Percentiles rank a stretch among this genome's conserved stretches.
These are phyloP conservation scores for Heterotis niloticus DNA, from an alignment of 2,113 vertebrate genomes.

Conservation along the genomic window DNA sequence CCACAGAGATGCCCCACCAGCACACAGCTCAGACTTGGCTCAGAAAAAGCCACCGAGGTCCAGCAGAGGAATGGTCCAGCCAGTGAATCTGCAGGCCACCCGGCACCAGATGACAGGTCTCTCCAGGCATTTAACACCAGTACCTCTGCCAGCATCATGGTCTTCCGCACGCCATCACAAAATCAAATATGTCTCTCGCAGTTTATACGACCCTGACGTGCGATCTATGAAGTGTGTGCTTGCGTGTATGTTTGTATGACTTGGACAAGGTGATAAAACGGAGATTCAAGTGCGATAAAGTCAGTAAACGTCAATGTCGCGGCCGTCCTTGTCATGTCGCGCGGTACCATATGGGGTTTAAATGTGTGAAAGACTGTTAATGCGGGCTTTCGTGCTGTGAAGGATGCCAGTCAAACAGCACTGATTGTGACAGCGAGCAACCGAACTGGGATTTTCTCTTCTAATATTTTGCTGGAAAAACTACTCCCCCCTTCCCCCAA, in stretches of 20 bases:
- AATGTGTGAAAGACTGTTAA: slow-evolving; percentile 63
- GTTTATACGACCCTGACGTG: slow-evolving; percentile 84
- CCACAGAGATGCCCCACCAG: slow-evolving; percentile 56
- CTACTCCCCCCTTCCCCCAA: slow-evolving; percentile 22
- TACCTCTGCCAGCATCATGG: slow-evolving; percentile 71
- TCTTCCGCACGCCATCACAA: slow-evolving; percentile 70
- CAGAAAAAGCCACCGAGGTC: slow-evolving; percentile 43
- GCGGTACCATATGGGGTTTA: slow-evolving; percentile 63
- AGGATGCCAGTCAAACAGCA: slow-evolving; percentile 52
- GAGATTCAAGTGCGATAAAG: slow-evolving; percentile 79
- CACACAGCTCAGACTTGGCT: slow-evolving; percentile 58
- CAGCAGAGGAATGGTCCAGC: slow-evolving; percentile 50
- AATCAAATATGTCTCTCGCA: slow-evolving; percentile 78
- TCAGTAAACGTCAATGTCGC: slow-evolving; percentile 63
- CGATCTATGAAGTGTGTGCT: slow-evolving; percentile 90
- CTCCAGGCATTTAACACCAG: slow-evolving; percentile 72
- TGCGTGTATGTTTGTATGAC: slow-evolving; percentile 73
- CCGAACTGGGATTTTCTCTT: slow-evolving; percentile 47
- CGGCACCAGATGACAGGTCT: slow-evolving; percentile 72
- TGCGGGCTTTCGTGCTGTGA: slow-evolving; percentile 54
- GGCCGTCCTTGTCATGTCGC: slow-evolving; percentile 50
- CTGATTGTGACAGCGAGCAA: slow-evolving; percentile 45
- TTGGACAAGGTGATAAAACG: slow-evolving; percentile 89
- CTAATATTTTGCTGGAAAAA: slow-evolving; percentile 22
- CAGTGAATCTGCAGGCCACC: slow-evolving; percentile 67